These are phyloP conservation scores for Alviniconcha marisindica DNA, from an alignment of 1,140 invertebrate genomes.

Conservation along the genomic window DNA sequence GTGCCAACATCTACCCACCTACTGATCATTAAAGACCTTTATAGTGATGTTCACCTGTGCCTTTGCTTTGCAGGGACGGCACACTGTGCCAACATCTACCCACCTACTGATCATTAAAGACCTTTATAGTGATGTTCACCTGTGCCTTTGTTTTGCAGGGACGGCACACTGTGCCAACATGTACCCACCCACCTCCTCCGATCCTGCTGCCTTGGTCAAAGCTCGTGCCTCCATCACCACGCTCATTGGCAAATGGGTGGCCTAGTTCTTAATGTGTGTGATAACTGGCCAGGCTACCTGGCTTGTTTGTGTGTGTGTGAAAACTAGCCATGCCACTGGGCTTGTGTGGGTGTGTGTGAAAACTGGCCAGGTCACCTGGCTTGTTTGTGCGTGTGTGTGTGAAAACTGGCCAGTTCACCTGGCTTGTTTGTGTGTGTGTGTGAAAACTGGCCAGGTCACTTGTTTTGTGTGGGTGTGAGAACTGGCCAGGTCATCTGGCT, in stretches of 20 bases:
- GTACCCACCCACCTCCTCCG: constrained; percentile 77
- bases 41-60: too few species aligned
- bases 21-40: too few species aligned
- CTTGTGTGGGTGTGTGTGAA: not conserved
- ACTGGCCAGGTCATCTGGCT: too few species aligned
- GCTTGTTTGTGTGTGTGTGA: not conserved
- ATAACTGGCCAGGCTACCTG: not conserved
- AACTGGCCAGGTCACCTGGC: too few species aligned
- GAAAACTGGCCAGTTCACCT: too few species aligned
- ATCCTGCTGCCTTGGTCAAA: constrained; percentile 79
- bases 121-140: too few species aligned
- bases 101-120: too few species aligned
- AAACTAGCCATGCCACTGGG: not conserved
- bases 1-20: too few species aligned
- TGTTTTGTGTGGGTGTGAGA: not conserved
- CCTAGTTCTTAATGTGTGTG: not conserved
- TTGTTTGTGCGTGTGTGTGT: too few species aligned
- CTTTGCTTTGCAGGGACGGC: constrained; percentile 77
- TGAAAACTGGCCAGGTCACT: too few species aligned
- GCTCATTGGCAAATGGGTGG: constrained; percentile 79
- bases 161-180: constrained; percentile 88
- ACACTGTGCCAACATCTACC: too few species aligned
- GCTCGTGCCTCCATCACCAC: constrained; percentile 79
- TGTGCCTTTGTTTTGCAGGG: constrained; percentile 75
- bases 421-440: too few species aligned